Evolutionary conservation across 2,888 invertebrate genomes (phyloP).

Genomic region (Disparrhopalites patrizii): DNA sequence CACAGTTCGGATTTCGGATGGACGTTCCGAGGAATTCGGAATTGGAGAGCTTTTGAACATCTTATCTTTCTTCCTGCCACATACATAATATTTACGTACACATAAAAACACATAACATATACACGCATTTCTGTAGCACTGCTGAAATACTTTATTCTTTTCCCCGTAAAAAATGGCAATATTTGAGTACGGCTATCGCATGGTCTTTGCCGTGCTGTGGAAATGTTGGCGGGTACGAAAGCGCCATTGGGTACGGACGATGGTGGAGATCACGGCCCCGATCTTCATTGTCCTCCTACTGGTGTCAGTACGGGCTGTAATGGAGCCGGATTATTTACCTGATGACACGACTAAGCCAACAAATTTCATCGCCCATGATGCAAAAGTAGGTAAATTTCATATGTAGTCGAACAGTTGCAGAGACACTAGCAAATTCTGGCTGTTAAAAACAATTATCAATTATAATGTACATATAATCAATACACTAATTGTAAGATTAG

Average conservation of each 20-base stretch:
- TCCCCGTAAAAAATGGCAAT: constrained; percentile 29
- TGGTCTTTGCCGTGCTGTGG: constrained; percentile 29
- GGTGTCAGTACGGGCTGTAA: constrained; percentile 24
- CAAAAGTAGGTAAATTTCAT: constrained; percentile 6
- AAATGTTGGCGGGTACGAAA: constrained; percentile 29
- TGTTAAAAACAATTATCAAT: neutral
- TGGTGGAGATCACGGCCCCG: constrained; percentile 26
- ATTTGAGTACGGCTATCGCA: constrained; percentile 26
- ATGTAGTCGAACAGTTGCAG: neutral
- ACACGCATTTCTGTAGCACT: no score
- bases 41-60: no score
- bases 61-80: no score
- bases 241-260: constrained; percentile 22
- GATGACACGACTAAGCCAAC: constrained; percentile 13
- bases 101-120: no score
- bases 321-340: constrained; percentile 22
- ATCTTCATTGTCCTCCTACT: constrained; percentile 28
- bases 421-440: neutral
- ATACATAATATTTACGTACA: no score
- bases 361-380: neutral
- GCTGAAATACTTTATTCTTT: no score
- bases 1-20: no score
- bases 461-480: no score
- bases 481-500: no score
- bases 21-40: no score